Evolutionary conservation across 2,113 vertebrate genomes (phyloP).

Genomic region (Artemisiospiza belli): DNA sequence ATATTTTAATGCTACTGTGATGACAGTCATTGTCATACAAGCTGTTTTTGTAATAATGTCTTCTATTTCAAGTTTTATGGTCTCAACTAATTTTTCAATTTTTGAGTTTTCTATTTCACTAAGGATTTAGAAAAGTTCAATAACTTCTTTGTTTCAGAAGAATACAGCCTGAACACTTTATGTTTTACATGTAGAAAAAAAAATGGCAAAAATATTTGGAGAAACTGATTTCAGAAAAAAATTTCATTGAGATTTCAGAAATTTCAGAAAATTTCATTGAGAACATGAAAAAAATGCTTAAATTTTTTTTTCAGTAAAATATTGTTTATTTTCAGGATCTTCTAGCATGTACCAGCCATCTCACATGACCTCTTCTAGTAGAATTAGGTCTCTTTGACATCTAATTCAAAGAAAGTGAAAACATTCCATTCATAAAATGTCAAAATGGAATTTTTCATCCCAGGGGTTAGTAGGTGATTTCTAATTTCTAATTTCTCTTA

Average conservation of each 20-base stretch:
- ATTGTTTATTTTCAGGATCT: background rate
- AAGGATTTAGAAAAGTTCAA: background rate
- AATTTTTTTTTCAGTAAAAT: background rate
- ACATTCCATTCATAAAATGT: background rate
- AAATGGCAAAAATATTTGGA: background rate
- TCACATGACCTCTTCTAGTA: background rate
- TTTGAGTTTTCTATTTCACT: background rate
- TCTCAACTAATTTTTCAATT: background rate
- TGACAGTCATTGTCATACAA: background rate
- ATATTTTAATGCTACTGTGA: background rate
- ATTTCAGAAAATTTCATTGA: background rate
- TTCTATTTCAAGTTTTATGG: background rate
- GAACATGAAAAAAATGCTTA: background rate
- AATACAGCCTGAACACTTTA: rapidly evolving
- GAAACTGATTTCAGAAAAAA: background rate
- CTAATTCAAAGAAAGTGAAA: background rate
- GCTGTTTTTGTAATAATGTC: background rate
- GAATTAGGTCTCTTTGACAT: background rate
- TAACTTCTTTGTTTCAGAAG: background rate
- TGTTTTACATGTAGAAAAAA: background rate
- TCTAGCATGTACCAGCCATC: background rate
- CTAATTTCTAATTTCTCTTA: background rate
- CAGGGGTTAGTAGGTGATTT: background rate
- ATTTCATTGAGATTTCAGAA: background rate
- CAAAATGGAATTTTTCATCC: background rate